A percentile compares a stretch with the other conserved stretches of the same genome.
These are phyloP conservation scores for Tolmerus cingulatus DNA, from an alignment of 2,888 invertebrate genomes.

Conservation along the genomic window DNA sequence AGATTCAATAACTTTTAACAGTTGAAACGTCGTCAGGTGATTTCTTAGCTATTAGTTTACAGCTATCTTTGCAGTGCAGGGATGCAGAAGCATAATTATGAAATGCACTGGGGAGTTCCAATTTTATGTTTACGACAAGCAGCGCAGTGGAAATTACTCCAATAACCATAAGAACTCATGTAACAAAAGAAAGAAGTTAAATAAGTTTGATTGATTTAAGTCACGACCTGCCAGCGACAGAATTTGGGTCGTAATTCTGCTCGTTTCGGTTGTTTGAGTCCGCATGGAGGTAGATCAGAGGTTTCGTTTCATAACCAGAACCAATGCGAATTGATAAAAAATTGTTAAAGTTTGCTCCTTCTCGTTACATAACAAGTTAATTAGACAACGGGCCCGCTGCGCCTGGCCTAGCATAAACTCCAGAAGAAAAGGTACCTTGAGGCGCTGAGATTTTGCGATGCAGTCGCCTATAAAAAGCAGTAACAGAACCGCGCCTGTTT, in stretches of 20 bases:
- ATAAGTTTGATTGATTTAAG: background rate
- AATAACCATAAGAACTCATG: background rate
- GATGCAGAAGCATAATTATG: background rate
- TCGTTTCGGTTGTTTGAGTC: background rate
- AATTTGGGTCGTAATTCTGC: background rate
- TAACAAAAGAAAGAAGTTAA: background rate
- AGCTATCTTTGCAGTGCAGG: background rate
- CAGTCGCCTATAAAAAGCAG: background rate
- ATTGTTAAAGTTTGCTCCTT: background rate
- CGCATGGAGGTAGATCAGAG: background rate
- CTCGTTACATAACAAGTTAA: background rate
- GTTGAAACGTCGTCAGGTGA: background rate
- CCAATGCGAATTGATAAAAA: background rate
- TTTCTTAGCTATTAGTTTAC: background rate
- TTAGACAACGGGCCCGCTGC: background rate
- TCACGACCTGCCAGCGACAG: background rate
- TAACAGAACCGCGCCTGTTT: conserved; percentile 13
- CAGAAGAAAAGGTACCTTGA: background rate
- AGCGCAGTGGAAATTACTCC: background rate
- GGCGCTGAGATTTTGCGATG: background rate
- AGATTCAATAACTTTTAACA: background rate
- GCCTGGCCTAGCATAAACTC: background rate
- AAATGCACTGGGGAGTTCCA: background rate
- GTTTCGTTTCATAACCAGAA: background rate
- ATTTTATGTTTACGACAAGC: background rate